Conservation (phyloP, 2,113 vertebrate species). For the Montifringilla adamsi region DNA sequence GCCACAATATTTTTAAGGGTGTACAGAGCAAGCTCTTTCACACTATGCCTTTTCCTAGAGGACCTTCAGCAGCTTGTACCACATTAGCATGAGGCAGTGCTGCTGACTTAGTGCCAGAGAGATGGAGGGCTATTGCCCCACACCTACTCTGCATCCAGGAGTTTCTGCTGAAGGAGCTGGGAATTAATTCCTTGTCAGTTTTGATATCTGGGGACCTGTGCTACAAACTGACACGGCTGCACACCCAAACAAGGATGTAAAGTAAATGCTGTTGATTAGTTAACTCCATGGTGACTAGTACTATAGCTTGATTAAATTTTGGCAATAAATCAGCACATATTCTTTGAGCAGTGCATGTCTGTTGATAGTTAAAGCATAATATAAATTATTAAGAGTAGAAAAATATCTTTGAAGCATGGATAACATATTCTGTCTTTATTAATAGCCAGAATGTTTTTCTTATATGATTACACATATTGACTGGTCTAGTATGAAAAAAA, state of each 20-base stretch:
- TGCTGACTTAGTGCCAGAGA: not conserved
- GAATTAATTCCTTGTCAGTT: not conserved
- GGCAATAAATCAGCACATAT: not conserved
- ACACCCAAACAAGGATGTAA: not conserved
- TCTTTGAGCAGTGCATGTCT: not conserved
- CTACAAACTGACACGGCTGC: not conserved
- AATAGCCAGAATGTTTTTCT: not conserved
- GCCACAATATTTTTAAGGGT: not conserved
- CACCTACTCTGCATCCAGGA: not conserved
- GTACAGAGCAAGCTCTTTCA: not conserved
- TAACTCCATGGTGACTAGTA: not conserved
- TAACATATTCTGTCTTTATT: conserved; percentile 9
- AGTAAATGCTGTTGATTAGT: not conserved
- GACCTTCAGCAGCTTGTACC: not conserved
- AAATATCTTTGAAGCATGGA: not conserved
- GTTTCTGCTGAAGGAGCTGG: not conserved
- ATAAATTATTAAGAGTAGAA: not conserved
- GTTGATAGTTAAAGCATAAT: not conserved
- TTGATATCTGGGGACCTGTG: not conserved
- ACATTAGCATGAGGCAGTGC: not conserved
- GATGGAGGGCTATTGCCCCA: not conserved
- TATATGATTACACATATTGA: not conserved
- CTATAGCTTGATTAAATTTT: conserved; percentile 1
- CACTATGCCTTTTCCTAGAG: not conserved
- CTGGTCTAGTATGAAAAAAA: conserved; percentile 16